Percentiles rank a stretch among this genome's conserved stretches.
Evolutionary conservation across 2,113 vertebrate species (phyloP).

Genomic region (Trichomycterus rosablanca): DNA sequence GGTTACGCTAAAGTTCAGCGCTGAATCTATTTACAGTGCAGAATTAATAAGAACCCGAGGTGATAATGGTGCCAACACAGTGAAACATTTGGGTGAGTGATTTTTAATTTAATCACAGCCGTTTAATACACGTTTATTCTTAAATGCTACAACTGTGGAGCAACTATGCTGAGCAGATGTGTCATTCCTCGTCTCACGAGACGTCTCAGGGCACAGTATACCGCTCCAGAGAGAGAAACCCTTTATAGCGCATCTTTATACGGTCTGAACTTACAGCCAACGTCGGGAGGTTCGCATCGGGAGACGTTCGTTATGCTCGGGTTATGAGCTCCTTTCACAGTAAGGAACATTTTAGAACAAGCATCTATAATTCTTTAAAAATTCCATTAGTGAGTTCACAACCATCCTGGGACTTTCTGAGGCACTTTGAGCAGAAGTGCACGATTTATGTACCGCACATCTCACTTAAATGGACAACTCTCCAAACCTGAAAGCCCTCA

Average conservation of each 20-base stretch:
- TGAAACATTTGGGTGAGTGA: constrained; percentile 54
- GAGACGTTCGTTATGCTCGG: too few relatives aligned
- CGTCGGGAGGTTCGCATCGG: too few relatives aligned
- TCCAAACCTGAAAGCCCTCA: constrained; percentile 45
- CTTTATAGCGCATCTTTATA: too few relatives aligned
- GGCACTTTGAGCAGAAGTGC: constrained; percentile 54
- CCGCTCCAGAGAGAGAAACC: too few relatives aligned
- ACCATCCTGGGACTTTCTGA: constrained; percentile 52
- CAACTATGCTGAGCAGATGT: constrained; percentile 6
- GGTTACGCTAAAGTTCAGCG: constrained; percentile 55
- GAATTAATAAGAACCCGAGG: constrained; percentile 61
- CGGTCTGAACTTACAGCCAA: constrained; percentile 29
- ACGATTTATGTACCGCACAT: constrained; percentile 55
- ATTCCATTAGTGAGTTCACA: constrained; percentile 59
- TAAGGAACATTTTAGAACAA: constrained; percentile 27
- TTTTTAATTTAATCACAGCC: constrained; percentile 57
- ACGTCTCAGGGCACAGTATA: constrained; percentile 4
- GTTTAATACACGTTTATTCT: constrained; percentile 44
- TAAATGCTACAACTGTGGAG: constrained; percentile 36
- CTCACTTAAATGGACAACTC: constrained; percentile 41
- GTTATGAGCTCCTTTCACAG: constrained; percentile 27
- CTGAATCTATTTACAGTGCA: constrained; percentile 57
- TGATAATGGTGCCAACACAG: constrained; percentile 46
- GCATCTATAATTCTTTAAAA: constrained; percentile 55
- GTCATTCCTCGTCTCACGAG: not conserved